Evolutionary conservation across 2,797 vertebrate genomes (phyloP), one percentile per base, ranked within the genome.

Genomic region (Alectoris magna): DNA sequence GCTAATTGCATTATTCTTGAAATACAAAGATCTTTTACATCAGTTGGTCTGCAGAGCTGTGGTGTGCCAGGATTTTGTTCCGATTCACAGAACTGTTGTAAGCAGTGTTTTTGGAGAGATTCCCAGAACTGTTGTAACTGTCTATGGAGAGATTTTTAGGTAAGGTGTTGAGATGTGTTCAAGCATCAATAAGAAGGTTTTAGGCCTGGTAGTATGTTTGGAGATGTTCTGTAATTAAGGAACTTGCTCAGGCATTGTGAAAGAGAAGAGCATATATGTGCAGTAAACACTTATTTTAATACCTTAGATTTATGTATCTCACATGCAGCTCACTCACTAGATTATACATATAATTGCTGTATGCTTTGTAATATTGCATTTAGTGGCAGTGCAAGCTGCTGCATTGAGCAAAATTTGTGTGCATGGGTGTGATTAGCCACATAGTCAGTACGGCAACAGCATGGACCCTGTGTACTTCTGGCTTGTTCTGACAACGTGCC

Each of bases 351-450:
- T 3, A 44, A 55, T 36, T 87, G 8, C 38, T 78, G 14, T n/a
- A 38, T 71, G 29, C 41, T 90, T 82, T 66, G 27, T 34, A 78
- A 16, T 38, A 44, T 84, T 86, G 91, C 13, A 38, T 85, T 51
- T 27, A 43, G 49, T 29, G 41, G 15, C 48, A 44, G 11, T 53
- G 14, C 18, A 80, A 77, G 27, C 48, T 64, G 31, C 36, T 71
- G 29, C 36, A 9, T 4, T 29, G 60, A 77, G 31, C 14, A 77
- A 39, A 76, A 56, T 18, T 76, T 58, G 10, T 0, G 0, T n/a
- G 23, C 29, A 23, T 0, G 0, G 10, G 5, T 71, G 36, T 85
- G 26, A 73, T 89, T 9, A 77, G 36, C 38, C 62, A 14, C 34
- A 27, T 31, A 46, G 58, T 11, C 43, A 63, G 26, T 3, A 59